Conservation (phyloP, 2,113 vertebrate genomes). For the Actenoides hombroni region DNA sequence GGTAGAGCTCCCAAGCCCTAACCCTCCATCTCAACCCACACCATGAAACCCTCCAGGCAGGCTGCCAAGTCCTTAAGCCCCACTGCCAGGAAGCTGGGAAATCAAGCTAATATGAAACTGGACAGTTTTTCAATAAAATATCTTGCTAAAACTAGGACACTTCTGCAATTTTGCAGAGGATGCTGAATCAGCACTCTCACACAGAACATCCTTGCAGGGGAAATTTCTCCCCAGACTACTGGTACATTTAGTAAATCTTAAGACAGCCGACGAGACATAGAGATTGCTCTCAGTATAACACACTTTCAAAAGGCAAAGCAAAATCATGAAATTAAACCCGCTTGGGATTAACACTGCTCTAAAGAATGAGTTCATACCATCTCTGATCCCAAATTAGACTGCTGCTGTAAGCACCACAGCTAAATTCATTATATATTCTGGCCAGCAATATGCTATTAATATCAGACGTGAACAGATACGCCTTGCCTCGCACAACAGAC, state of each 20-base stretch:
- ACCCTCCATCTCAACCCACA: not conserved
- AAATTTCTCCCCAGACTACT: not conserved
- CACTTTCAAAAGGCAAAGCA: not conserved
- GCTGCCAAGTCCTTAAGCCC: not conserved
- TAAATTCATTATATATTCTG: not conserved
- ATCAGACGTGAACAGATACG: not conserved
- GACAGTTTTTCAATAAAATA: not conserved
- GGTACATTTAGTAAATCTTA: not conserved
- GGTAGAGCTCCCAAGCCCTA: not conserved
- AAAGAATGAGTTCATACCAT: not conserved
- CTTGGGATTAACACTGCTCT: not conserved
- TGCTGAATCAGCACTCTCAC: conserved; percentile 6
- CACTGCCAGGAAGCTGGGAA: not conserved
- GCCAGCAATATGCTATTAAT: not conserved
- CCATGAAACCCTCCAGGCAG: not conserved
- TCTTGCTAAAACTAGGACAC: not conserved
- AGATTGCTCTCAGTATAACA: not conserved
- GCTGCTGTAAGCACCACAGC: not conserved
- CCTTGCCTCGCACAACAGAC: not conserved
- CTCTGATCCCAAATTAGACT: not conserved
- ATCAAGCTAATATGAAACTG: not conserved
- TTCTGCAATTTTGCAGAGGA: not conserved
- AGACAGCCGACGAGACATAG: not conserved
- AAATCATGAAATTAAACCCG: not conserved
- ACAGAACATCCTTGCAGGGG: not conserved